These are phyloP conservation scores for Pectinophora gossypiella DNA, from an alignment of 1,140 invertebrate species.

Conservation along the genomic window DNA sequence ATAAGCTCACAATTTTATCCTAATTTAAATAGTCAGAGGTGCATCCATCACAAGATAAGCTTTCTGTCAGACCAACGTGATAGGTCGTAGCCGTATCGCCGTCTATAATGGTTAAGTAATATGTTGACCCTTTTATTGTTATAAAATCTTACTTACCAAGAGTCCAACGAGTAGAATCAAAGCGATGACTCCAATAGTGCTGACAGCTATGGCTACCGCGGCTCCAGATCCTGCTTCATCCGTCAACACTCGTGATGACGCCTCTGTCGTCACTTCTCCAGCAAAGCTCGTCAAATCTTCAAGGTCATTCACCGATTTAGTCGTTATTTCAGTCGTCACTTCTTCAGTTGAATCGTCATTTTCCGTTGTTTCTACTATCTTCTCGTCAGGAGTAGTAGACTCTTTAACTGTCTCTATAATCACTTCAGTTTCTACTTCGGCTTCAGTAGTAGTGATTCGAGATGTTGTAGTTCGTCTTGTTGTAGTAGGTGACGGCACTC, in stretches of 20 bases:
- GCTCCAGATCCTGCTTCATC: conserved; percentile 53
- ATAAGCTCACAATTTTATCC: no score
- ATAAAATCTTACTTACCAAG: conserved; percentile 63
- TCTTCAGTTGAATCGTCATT: conserved; percentile 11
- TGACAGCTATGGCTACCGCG: conserved; percentile 59
- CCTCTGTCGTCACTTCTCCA: conserved; percentile 55
- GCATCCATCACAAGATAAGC: no score
- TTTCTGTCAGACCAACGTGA: no score
- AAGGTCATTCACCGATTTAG: conserved; percentile 32
- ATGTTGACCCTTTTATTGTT: no score
- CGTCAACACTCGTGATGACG: conserved; percentile 34
- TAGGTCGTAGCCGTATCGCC: no score
- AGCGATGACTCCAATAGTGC: conserved; percentile 63
- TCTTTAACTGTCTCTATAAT: background rate
- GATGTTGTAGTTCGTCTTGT: conserved; percentile 14
- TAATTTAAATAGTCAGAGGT: no score
- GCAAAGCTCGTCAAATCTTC: conserved; percentile 46
- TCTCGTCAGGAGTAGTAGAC: conserved; percentile 9
- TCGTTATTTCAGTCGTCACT: conserved; percentile 18
- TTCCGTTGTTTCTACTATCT: conserved; percentile 9
- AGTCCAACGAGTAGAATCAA: conserved; percentile 58
- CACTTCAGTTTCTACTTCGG: conserved; percentile 15
- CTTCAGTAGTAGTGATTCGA: conserved; percentile 19
- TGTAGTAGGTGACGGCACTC: conserved; percentile 10
- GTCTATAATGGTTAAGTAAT: no score